A percentile compares a stretch with the other conserved stretches of the same genome.
These are phyloP conservation scores for Pseudonaja textilis DNA, from an alignment of 2,113 vertebrate genomes.

Conservation along the genomic window DNA sequence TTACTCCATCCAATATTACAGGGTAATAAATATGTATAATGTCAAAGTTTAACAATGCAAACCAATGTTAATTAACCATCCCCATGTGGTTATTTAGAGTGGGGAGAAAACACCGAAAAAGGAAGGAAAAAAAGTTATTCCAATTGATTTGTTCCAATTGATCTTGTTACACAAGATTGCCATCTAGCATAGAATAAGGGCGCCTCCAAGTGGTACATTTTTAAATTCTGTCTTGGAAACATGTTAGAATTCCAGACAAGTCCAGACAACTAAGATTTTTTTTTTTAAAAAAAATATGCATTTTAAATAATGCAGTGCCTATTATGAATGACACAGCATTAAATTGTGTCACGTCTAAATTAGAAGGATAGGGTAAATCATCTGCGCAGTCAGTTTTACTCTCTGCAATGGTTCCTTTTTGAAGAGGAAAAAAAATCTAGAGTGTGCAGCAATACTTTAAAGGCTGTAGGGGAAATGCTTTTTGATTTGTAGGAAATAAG, in stretches of 20 bases:
- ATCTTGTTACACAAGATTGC: slow-evolving; percentile 31
- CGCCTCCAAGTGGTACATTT: slow-evolving; percentile 77
- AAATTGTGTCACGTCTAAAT: background rate
- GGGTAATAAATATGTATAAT: slow-evolving; percentile 67
- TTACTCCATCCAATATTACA: slow-evolving; percentile 65
- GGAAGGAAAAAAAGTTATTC: slow-evolving; percentile 43
- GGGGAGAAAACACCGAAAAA: slow-evolving; percentile 31
- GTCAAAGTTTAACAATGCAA: slow-evolving; percentile 73
- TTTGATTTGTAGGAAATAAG: background rate
- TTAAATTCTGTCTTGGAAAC: slow-evolving; percentile 63
- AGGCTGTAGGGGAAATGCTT: background rate
- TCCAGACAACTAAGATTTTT: background rate
- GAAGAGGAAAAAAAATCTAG: background rate
- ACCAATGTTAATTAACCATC: slow-evolving; percentile 68
- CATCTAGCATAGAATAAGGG: slow-evolving; percentile 67
- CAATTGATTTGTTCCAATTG: slow-evolving; percentile 36
- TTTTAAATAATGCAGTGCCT: background rate
- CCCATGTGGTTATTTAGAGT: slow-evolving; percentile 63
- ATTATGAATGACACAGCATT: background rate
- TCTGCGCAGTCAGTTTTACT: background rate
- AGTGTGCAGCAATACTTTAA: accelerated
- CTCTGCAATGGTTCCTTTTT: slow-evolving; percentile 21
- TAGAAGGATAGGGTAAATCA: background rate
- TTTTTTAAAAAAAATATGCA: background rate
- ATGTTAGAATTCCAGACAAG: slow-evolving; percentile 36